Conservation (phyloP, 2,113 vertebrate species). For the Odobenus rosmarus region DNA sequence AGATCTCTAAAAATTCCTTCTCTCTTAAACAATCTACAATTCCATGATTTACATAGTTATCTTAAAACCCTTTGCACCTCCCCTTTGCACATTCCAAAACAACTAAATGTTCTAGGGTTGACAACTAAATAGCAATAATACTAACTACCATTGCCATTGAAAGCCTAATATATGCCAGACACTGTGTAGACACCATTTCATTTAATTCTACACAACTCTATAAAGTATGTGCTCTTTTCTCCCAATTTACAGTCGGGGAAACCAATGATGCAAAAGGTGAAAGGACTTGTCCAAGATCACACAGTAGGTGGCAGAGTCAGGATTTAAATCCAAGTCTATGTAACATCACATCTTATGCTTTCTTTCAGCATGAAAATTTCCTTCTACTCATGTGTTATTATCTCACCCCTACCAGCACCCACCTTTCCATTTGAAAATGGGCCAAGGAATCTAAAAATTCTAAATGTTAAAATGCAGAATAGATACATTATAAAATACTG, state of each 20-base stretch:
- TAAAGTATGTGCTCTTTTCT: neutral
- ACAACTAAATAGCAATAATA: neutral
- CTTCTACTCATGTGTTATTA: neutral
- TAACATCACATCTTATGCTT: neutral
- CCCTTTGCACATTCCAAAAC: neutral
- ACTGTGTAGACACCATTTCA: neutral
- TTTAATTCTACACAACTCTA: neutral
- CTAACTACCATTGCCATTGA: neutral
- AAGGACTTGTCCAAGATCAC: neutral
- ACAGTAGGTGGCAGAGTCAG: neutral
- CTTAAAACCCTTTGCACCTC: neutral
- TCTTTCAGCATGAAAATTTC: neutral
- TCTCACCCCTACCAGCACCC: neutral
- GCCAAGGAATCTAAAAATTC: neutral
- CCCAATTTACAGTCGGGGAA: slow-evolving; percentile 1
- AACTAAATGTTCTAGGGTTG: neutral
- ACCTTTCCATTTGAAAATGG: neutral
- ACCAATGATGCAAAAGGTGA: neutral
- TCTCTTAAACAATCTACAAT: neutral
- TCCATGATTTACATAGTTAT: neutral
- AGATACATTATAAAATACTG: neutral
- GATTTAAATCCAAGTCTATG: neutral
- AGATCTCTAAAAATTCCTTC: neutral
- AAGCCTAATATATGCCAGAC: neutral
- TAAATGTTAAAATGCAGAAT: neutral